phyloP scores from a whole-genome alignment of 2,113 vertebrate genomes.

The Petromus typicus region DNA sequence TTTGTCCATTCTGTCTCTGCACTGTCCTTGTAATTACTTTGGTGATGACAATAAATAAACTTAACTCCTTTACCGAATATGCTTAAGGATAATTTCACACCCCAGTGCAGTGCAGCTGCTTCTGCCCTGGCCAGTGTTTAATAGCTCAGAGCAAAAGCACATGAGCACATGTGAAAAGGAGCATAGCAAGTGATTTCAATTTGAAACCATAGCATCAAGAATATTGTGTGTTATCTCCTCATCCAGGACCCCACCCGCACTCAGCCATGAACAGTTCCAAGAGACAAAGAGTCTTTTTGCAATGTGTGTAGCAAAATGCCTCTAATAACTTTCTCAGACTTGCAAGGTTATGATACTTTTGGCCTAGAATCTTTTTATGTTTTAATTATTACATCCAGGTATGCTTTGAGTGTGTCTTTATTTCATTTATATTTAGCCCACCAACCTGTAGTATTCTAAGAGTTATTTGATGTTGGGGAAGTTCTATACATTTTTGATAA shows the following conservation, averaged over 20 bases:
- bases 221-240: conserved; percentile 21
- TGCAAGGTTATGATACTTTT: conserved; percentile 38
- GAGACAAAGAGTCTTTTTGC: not conserved
- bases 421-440: conserved; percentile 64
- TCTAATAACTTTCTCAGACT: conserved; percentile 45
- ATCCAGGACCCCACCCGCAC: not conserved
- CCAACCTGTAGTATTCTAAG: conserved; percentile 24
- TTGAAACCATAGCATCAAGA: conserved; percentile 4
- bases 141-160: conserved; percentile 47
- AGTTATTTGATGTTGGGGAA: conserved; percentile 72
- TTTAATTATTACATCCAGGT: conserved; percentile 71
- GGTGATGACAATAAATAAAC: conserved; percentile 70
- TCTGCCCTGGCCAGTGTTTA: not conserved
- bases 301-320: conserved; percentile 55
- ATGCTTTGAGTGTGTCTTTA: conserved; percentile 59
- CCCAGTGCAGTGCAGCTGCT: conserved; percentile 75
- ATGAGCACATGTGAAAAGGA: not conserved
- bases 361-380: conserved; percentile 39
- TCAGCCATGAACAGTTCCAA: not conserved
- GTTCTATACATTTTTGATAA: conserved; percentile 76
- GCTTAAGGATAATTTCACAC: conserved; percentile 75
- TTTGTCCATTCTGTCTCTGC: not conserved
- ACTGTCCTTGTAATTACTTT: conserved; percentile 62
- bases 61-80: conserved; percentile 59
- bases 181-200: not conserved